Percentiles rank a stretch among this genome's conserved stretches.
Conservation (phyloP, 2,888 invertebrate genomes). For the Perizoma affinitatum region DNA sequence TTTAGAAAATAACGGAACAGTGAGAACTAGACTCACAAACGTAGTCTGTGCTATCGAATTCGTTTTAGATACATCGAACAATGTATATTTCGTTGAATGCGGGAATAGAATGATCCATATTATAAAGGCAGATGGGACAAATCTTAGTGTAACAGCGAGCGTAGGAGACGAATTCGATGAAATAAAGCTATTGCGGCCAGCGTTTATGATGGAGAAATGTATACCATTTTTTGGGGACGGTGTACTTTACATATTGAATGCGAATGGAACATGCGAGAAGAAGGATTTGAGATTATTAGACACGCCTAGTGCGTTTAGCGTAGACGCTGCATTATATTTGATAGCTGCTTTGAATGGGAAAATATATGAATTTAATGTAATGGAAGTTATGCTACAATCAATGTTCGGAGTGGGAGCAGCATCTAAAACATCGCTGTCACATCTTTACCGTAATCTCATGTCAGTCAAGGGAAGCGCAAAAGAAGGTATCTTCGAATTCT, state of each 20-base stretch:
- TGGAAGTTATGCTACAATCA: conserved; percentile 62
- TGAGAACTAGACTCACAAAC: conserved; percentile 49
- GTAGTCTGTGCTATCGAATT: conserved; percentile 62
- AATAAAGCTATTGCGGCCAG: conserved; percentile 59
- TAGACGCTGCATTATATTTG: conserved; percentile 64
- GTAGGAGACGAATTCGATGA: conserved; percentile 56
- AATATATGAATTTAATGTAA: conserved; percentile 69
- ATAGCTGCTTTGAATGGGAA: conserved; percentile 65
- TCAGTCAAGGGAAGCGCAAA: conserved; percentile 57
- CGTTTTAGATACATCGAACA: conserved; percentile 68
- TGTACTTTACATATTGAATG: conserved; percentile 53
- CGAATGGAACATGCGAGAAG: conserved; percentile 60
- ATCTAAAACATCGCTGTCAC: conserved; percentile 42
- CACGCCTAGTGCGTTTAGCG: conserved; percentile 60
- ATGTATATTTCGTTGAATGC: conserved; percentile 65
- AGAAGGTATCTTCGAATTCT: conserved; percentile 46
- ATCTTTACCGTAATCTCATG: conserved; percentile 59
- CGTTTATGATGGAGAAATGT: conserved; percentile 65
- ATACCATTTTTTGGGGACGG: conserved; percentile 66
- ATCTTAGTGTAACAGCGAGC: conserved; percentile 46
- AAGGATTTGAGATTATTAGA: conserved; percentile 59
- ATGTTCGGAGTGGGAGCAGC: conserved; percentile 54
- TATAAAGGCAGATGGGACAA: conserved; percentile 48
- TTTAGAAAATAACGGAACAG: conserved; percentile 58
- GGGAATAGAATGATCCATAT: conserved; percentile 55